phyloP scores from a whole-genome alignment of 2,888 invertebrate genomes.

The Diaprepes abbreviatus region DNA sequence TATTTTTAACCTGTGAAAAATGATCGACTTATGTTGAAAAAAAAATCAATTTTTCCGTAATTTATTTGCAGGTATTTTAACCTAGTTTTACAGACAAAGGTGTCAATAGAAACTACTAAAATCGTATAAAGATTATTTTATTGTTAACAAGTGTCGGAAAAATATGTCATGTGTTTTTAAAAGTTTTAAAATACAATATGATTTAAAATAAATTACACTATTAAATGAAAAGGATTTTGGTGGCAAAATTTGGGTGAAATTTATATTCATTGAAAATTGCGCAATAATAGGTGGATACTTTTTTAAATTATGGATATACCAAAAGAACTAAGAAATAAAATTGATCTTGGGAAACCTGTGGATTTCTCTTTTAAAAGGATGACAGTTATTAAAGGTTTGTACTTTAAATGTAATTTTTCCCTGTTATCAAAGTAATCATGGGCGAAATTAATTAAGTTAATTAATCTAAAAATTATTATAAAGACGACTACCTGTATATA shows the following conservation, averaged over 20 bases:
- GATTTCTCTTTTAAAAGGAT: constrained; percentile 41
- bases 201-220: no score
- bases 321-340: constrained; percentile 1
- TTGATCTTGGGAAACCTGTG: constrained; percentile 29
- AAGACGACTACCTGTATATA: no score
- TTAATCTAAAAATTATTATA: no score
- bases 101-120: not conserved
- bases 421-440: no score
- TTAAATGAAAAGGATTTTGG: not conserved
- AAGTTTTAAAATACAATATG: no score
- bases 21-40: no score
- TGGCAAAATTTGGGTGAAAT: no score
- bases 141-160: not conserved
- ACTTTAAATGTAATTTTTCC: no score
- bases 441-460: no score
- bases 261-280: no score
- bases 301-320: constrained; percentile 17
- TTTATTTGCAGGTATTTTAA: not conserved
- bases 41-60: constrained; percentile 3
- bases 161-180: not conserved
- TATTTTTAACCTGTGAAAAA: no score
- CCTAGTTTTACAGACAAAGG: not conserved
- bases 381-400: constrained; percentile 33
- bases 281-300: not conserved
- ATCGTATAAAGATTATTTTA: not conserved